Base-by-base conservation (phyloP, 37 sponge, comb jelly and placozoan species). In the Crambe crambe region DNA sequence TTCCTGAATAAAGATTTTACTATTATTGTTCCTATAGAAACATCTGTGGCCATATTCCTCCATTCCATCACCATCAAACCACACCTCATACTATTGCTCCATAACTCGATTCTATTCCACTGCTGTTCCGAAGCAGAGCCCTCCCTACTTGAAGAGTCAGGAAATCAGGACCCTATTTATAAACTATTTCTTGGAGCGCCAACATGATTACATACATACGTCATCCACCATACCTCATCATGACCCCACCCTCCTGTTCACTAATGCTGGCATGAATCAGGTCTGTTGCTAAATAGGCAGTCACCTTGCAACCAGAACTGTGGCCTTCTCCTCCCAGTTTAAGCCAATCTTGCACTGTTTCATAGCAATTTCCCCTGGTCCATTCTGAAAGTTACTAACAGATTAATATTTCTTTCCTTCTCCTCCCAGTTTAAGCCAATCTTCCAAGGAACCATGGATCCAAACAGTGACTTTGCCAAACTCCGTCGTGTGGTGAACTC, bases 231-330 rank as follows among this genome's bases (percentile, higher is more conserved):
- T 99, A 1, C 99, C 99, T 15, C 89, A 85, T 42, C 97, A 96
- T 80, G 99, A 99, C 68, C 90, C 90, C n/a, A 94, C 97, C 3
- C 87, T 99, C 23, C 85, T 99, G 34, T 99, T 99, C 65, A 75
- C 99, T 31, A 99, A 99, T 86, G 99, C 99, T 61, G 99, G 99
- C 42, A 99, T 99, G 99, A 99, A 99, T 40, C 99, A 99, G 85
- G 96, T 93, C 36, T 37, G 83, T 18, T 25, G 36, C 20, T 30
- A 35, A 27, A 4, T n/a, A n/a, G n/a, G n/a, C n/a, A n/a, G n/a
- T n/a, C n/a, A n/a, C n/a, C n/a, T n/a, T n/a, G n/a, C n/a, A n/a
- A n/a, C n/a, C n/a, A n/a, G n/a, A n/a, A n/a, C n/a, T n/a, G n/a
- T n/a, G n/a, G n/a, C n/a, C n/a, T n/a, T n/a, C n/a, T n/a, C n/a